phyloP scores from a whole-genome alignment of 2,888 invertebrate genomes.

The Mesorhabditis belari region DNA sequence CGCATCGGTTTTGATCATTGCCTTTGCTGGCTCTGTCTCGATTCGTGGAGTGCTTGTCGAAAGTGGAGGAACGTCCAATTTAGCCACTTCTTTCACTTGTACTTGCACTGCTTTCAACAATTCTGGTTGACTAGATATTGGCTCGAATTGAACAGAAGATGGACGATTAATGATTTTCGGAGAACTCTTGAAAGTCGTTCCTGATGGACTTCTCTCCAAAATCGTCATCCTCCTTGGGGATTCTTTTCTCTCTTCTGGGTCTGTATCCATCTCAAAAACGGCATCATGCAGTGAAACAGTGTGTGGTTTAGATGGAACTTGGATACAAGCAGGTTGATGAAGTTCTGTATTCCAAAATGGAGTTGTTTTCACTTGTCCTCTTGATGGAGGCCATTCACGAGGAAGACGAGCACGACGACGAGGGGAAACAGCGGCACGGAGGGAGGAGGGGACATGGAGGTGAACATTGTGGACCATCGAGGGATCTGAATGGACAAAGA shows the following conservation, averaged over 20 bases:
- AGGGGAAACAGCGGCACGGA: conserved; percentile 28
- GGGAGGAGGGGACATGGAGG: conserved; percentile 22
- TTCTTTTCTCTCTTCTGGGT: neutral
- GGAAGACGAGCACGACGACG: conserved; percentile 11
- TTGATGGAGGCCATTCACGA: conserved; percentile 23
- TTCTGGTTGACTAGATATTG: neutral
- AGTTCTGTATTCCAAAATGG: conserved; percentile 32
- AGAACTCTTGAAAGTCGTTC: neutral
- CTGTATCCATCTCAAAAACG: neutral
- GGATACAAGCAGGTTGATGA: conserved; percentile 11
- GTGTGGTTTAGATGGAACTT: conserved; percentile 8
- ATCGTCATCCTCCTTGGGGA: neutral
- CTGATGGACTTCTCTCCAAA: neutral
- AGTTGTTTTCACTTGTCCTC: conserved; percentile 7
- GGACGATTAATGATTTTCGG: neutral
- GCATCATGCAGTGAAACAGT: conserved; percentile 2
- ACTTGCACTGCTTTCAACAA: no score
- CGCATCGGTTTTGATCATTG: neutral
- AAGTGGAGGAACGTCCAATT: no score
- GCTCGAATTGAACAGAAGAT: neutral
- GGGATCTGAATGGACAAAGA: conserved; percentile 3
- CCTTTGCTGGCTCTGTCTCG: neutral
- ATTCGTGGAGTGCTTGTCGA: no score
- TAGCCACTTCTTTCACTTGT: no score
- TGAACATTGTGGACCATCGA: conserved; percentile 9